Conservation (phyloP, 2,113 vertebrate genomes). For the Ptilonorhynchus violaceus region DNA sequence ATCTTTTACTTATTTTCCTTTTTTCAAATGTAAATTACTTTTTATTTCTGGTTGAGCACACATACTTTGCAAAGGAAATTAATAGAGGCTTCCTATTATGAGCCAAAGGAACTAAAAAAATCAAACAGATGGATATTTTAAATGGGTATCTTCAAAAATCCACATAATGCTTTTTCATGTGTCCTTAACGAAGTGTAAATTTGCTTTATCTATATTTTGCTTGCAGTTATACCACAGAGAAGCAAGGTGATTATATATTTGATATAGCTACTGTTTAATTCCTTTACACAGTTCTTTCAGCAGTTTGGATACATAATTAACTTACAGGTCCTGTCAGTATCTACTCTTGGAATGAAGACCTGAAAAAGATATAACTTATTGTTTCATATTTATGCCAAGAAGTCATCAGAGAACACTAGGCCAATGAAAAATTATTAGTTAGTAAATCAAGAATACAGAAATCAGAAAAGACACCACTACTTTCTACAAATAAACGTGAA, state of each 20-base stretch:
- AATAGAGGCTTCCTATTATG: neutral
- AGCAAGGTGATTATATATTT: neutral
- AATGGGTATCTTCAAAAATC: neutral
- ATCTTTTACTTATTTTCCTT: neutral
- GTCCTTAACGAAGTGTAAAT: neutral
- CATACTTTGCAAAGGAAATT: neutral
- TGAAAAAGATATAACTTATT: neutral
- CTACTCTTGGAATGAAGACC: neutral
- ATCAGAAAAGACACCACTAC: neutral
- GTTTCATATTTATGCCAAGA: neutral
- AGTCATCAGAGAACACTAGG: neutral
- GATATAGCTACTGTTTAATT: neutral
- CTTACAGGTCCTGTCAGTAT: neutral
- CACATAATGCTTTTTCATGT: neutral
- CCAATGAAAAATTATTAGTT: neutral
- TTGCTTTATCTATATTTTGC: neutral
- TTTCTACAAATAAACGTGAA: neutral
- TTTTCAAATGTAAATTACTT: neutral
- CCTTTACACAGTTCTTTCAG: neutral
- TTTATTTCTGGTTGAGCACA: neutral
- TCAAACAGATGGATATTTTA: neutral
- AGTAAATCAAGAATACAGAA: neutral
- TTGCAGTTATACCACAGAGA: neutral
- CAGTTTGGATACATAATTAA: neutral
- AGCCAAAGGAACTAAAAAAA: neutral